Percentiles rank a stretch among this genome's conserved stretches.
phyloP scores from a whole-genome alignment of 2,113 vertebrate genomes.

The Piaya cayana region DNA sequence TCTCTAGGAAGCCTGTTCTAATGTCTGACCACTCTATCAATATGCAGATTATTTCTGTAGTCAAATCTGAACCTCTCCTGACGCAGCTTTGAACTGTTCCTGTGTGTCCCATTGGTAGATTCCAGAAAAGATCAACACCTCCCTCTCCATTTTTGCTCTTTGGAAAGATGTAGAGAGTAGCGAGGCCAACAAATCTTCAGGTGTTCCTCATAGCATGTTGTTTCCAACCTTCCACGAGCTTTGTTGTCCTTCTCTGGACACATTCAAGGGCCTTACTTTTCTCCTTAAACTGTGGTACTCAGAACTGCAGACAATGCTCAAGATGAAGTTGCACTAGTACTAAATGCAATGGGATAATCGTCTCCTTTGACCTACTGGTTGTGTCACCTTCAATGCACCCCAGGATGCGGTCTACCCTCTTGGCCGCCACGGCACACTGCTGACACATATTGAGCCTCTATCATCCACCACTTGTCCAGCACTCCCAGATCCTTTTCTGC shows the following conservation, averaged over 20 bases:
- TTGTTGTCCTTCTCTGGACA: neutral
- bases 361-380: too few species aligned
- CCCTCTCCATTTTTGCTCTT: neutral
- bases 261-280: neutral
- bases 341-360: neutral
- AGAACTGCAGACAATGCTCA: neutral
- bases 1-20: neutral
- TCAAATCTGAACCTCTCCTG: neutral
- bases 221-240: too few species aligned
- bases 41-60: neutral
- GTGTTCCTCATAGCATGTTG: too few species aligned
- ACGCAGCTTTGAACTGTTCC: neutral
- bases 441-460: neutral
- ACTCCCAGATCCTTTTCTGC: neutral
- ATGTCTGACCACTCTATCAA: neutral
- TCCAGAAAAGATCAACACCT: neutral
- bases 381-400: neutral
- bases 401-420: neutral
- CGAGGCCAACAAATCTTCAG: too few species aligned
- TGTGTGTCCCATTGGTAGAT: fast-evolving
- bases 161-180: too few species aligned
- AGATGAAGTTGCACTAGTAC: fast-evolving
- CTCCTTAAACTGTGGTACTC: neutral
- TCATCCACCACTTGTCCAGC: fast-evolving
- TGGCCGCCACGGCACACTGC: too few species aligned